These are phyloP conservation scores for Porites divaricata DNA, from an alignment of 92 coral and sea anemone species.

Conservation along the genomic window DNA sequence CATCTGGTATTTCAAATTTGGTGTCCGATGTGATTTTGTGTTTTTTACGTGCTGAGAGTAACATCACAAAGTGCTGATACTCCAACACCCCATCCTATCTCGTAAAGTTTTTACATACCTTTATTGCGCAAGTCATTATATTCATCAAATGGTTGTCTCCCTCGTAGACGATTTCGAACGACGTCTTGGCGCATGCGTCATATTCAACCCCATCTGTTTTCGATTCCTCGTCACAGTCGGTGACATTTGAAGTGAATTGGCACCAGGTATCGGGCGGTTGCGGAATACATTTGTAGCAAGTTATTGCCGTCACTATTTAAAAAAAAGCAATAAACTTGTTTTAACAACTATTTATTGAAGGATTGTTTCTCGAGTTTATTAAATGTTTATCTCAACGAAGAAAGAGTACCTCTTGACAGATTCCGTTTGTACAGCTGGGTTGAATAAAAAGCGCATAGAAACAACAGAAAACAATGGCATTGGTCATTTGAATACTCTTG, in stretches of 20 bases:
- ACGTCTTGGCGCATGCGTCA: not conserved
- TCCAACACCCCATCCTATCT: not conserved
- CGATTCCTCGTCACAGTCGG: not conserved
- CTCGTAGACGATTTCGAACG: not conserved
- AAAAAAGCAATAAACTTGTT: not conserved
- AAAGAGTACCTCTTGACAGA: no score
- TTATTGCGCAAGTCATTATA: not conserved
- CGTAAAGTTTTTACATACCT: not conserved
- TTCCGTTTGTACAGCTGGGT: no score
- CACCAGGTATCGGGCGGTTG: not conserved
- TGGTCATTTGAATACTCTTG: no score
- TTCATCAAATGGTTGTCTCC: not conserved
- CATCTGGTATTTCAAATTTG: no score
- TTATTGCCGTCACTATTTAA: not conserved
- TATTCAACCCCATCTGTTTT: not conserved
- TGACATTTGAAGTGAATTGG: not conserved
- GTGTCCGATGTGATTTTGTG: no score
- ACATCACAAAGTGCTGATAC: no score
- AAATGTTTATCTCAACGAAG: no score
- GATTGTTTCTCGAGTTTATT: no score
- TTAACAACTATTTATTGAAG: no score
- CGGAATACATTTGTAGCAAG: not conserved
- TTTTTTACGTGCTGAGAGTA: no score
- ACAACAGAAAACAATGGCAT: no score
- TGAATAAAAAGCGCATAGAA: no score